phyloP scores from a whole-genome alignment of 1,140 invertebrate species.

The Dendroctonus ponderosae region DNA sequence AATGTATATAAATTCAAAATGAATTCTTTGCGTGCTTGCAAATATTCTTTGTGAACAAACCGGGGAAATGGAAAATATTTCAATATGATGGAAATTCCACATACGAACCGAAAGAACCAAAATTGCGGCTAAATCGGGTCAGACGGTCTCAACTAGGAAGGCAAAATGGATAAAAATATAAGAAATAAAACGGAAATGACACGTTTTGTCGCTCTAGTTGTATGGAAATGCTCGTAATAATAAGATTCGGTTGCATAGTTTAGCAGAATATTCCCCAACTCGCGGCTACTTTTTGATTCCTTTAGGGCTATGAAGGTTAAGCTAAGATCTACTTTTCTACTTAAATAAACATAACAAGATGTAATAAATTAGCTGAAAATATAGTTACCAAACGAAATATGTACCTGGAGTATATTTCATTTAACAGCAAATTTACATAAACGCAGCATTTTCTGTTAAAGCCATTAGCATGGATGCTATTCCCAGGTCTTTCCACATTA shows the following conservation, averaged over 20 bases:
- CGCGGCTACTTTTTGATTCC: too few species aligned
- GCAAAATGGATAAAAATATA: slow-evolving; percentile 10
- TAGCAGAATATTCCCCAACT: too few species aligned
- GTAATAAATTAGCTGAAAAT: too few species aligned
- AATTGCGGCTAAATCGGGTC: slow-evolving; percentile 17
- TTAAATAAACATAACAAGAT: too few species aligned
- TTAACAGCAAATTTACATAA: background rate
- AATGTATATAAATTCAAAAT: slow-evolving; percentile 9
- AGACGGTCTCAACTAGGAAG: slow-evolving; percentile 9
- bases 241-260: too few species aligned
- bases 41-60: slow-evolving; percentile 8
- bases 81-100: slow-evolving; percentile 16
- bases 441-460: background rate
- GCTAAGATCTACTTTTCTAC: too few species aligned
- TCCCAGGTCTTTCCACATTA: slow-evolving; percentile 16
- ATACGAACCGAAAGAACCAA: slow-evolving; percentile 12
- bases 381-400: too few species aligned
- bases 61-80: slow-evolving; percentile 14
- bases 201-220: slow-evolving; percentile 1
- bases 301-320: too few species aligned
- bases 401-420: slow-evolving; percentile 3
- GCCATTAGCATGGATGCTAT: slow-evolving; percentile 24
- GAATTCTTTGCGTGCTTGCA: slow-evolving; percentile 10
- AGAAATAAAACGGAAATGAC: slow-evolving; percentile 4
- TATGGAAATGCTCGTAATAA: background rate